Percentiles rank a stretch among this genome's conserved stretches.
Conservation (phyloP, 2,888 invertebrate genomes). For the Scelioninae gen. 1 region DNA sequence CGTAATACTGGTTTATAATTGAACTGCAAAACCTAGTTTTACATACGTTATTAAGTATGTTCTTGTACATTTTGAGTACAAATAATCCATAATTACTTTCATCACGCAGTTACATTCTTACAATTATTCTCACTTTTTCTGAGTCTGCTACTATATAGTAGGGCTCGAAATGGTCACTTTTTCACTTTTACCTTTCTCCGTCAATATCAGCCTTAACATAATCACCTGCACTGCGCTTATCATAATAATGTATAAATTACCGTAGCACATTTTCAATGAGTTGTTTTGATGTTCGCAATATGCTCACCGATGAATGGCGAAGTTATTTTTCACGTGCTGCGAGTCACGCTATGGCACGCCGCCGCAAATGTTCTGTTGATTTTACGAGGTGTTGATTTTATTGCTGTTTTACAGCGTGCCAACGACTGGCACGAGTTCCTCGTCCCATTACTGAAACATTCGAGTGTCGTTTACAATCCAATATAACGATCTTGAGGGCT, state of each 20-base stretch:
- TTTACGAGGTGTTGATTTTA: constrained; percentile 82
- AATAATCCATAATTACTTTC: too few species aligned
- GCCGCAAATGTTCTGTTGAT: constrained; percentile 66
- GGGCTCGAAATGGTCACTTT: too few species aligned
- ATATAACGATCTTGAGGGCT: constrained; percentile 75
- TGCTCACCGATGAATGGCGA: constrained; percentile 49
- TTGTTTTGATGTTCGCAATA: constrained; percentile 44
- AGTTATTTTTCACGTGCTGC: constrained; percentile 62
- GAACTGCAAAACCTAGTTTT: too few species aligned
- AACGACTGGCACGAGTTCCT: constrained; percentile 81
- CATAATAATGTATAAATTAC: constrained; percentile 35
- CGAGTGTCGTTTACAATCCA: constrained; percentile 80
- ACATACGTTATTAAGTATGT: too few species aligned
- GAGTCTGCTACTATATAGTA: too few species aligned
- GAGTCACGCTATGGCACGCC: constrained; percentile 64
- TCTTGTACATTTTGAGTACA: too few species aligned
- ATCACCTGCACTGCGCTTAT: constrained; percentile 2
- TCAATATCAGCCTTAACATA: neutral
- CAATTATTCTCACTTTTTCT: too few species aligned
- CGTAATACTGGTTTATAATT: too few species aligned
- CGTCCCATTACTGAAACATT: constrained; percentile 83
- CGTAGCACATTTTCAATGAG: constrained; percentile 18
- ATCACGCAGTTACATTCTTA: too few species aligned
- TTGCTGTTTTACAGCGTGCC: constrained; percentile 81
- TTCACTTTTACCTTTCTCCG: neutral